Base-by-base conservation (phyloP, 2,888 invertebrate species). In the Eugnorisma glareosa region DNA sequence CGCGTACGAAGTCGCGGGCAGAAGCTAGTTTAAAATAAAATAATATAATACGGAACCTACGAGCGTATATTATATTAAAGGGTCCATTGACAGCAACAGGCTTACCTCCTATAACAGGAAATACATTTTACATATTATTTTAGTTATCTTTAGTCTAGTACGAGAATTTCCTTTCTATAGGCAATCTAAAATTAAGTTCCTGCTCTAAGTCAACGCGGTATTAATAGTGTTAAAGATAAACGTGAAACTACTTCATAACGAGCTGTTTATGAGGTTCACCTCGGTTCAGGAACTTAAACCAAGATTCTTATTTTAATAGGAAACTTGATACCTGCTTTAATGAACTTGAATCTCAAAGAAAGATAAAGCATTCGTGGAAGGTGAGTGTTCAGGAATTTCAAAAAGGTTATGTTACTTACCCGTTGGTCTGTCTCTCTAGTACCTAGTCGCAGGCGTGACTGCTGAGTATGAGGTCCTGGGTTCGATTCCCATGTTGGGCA, bases 171-270 rank as follows among this genome's bases (percentile, higher is more conserved):
- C 15, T 67, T 59, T 18, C 2, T 15, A 31, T 77, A 2, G 2
- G 21, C 0, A 57, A 59, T 48, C 11, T 5, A 43, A 51, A 35
- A 10, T 40, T 2, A 4, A 4, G 11, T 51, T n/a, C 8, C 15
- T 28, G 8, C 1, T 28, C 1, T 59, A 67, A n/a, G 28, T 35
- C 21, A 43, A 51, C 24, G 13, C 2, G 1, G 21, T 31, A 24
- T 5, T 51, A 28, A 40, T 11, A 43, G 18, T 21, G 35, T 63
- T 5, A 45, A 63, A 69, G 11, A 51, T 79, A 59, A 51, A 79
- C 43, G 61, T 8, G 15, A 79, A 63, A 80, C 43, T 72, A 64
- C n/a, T 80, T 63, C 8, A 63, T 80, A 37, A 63, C 3, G 18
- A 35, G 2, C 79, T 45, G 81, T 81, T 74, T 63, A 45, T 81